Base-by-base conservation (phyloP, 2,888 invertebrate species). In the Leucophora obtusa region DNA sequence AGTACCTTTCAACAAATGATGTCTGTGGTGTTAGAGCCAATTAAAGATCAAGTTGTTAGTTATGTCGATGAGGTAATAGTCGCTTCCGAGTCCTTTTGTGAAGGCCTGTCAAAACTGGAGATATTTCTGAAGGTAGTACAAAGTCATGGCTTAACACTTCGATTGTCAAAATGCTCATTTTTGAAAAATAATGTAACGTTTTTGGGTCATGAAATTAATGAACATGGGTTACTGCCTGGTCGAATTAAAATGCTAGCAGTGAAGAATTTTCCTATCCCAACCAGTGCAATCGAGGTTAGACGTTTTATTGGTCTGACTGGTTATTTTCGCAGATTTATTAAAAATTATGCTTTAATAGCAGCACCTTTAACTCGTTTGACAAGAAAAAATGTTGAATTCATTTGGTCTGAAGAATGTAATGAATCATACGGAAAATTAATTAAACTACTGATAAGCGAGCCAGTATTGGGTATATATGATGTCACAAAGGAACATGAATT, bases 1-100 rank as follows among this genome's bases (percentile, higher is more conserved):
- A 83, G 86, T 0, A 86, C 86, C 0, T 90, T 89, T 69, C 88
- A 89, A 63, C 78, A 86, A 35, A 83, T 87, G 72, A 74, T 81
- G 76, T 15, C 62, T 11, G 9, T 58, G 1, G 2, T 82, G 9
- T 7, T 78, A 8, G 59, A 63, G 4, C 77, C 62, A 24, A 8
- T 82, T 2, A 76, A 53, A 2, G 62, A 51, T 0, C 73, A 81
- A 1, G 65, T 82, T 2, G 51, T 78, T 0, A 81, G 72, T 51
- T 63, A 63, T 15, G 56, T 73, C 1, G 73, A 73, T 21, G 63
- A 56, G 15, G 28, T 72, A 0, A 72, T 56, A 7, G 14, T 72
- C 0, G 58, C 58, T 6, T 73, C 65, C 2, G 50, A 58, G n/a
- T 2, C 81, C 0, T 51, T 71, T 14, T 0, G 0, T 0, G 62